Percentiles rank a stretch among this genome's conserved stretches.
Evolutionary conservation across 2,113 vertebrate species (phyloP).

Genomic region (Pangasianodon gigas): DNA sequence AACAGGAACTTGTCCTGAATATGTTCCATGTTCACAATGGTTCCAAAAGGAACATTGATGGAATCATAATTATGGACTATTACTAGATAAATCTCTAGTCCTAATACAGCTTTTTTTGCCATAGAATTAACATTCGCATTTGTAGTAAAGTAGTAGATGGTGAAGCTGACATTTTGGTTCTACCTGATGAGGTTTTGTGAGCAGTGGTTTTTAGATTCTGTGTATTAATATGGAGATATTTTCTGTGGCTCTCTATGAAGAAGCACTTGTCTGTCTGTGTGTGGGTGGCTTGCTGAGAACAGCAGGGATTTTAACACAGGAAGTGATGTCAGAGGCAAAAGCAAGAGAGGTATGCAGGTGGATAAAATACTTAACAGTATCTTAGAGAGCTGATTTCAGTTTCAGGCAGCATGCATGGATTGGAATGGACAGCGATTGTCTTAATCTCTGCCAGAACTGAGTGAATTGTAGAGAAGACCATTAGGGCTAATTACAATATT

Average conservation of each 20-base stretch:
- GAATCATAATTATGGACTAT: background rate
- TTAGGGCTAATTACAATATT: conserved; percentile 4
- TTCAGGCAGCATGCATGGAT: conserved; percentile 7
- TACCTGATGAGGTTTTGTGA: background rate
- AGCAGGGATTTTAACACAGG: conserved; percentile 12
- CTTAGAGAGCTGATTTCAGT: background rate
- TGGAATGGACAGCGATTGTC: conserved; percentile 12
- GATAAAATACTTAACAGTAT: background rate
- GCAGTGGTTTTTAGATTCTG: background rate
- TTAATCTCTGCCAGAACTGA: background rate
- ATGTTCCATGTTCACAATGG: background rate
- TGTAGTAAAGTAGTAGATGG: background rate
- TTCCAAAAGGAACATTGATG: background rate
- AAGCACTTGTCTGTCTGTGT: background rate
- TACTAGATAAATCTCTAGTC: background rate
- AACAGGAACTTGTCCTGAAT: background rate
- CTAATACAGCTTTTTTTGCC: background rate
- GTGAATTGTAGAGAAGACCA: background rate
- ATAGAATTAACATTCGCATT: background rate
- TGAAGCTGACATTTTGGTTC: background rate
- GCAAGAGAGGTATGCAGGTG: background rate
- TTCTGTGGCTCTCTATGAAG: background rate
- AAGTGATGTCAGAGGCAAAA: conserved; percentile 15
- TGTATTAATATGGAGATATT: conserved; percentile 11
- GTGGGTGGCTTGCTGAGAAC: conserved; percentile 13